Percentiles rank a stretch among this genome's conserved stretches.
Conservation (phyloP, 53 echinoderm and acorn worm genomes). For the Arbacia lixula region DNA sequence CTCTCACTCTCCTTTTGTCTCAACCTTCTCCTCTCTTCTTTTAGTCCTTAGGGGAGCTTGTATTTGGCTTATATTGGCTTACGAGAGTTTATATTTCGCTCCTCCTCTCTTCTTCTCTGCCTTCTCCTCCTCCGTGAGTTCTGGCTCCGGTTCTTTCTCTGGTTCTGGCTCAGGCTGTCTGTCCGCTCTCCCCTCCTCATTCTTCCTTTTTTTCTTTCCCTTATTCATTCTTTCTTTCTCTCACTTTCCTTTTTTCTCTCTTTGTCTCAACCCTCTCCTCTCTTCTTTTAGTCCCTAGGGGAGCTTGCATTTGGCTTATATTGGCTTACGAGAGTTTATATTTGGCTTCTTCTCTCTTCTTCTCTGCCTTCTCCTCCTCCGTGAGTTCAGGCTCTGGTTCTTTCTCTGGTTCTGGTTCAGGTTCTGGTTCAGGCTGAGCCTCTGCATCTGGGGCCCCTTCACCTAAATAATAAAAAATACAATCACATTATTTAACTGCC, state of each 20-base stretch:
- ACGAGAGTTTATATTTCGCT: no score
- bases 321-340: constrained; percentile 39
- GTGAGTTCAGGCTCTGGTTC: constrained; percentile 76
- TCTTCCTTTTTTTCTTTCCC: background rate
- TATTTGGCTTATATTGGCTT: no score
- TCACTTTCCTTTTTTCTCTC: no score
- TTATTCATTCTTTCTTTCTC: no score
- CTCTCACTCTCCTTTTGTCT: no score
- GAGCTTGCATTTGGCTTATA: no score
- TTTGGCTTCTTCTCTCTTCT: constrained; percentile 76
- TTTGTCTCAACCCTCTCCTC: no score
- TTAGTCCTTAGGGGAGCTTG: no score
- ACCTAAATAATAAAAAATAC: background rate
- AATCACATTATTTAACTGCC: no score
- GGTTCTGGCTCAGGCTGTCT: background rate
- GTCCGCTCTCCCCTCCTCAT: background rate
- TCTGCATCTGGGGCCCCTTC: constrained; percentile 58
- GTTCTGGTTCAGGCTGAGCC: constrained; percentile 51
- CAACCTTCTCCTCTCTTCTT: no score
- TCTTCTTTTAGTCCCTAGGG: no score
- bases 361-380: constrained; percentile 74
- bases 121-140: background rate
- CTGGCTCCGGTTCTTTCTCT: background rate
- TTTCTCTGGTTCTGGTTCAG: constrained; percentile 60
- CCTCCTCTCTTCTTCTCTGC: background rate